Percentiles rank a stretch among this genome's conserved stretches.
Conservation (phyloP, 2,113 vertebrate genomes). For the Pleuronectes platessa region DNA sequence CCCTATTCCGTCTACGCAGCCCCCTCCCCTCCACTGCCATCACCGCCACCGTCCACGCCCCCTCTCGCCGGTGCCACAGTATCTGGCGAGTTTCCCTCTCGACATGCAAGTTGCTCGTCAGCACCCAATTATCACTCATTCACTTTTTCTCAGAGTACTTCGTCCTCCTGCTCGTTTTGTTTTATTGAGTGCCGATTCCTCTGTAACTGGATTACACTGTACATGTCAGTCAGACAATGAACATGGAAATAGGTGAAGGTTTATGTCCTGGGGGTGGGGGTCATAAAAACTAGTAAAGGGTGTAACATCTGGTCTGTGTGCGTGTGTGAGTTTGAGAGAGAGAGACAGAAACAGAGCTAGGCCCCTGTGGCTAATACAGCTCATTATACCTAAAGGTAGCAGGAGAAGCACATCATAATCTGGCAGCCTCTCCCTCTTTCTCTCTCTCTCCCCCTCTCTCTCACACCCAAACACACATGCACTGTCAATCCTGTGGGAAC, state of each 20-base stretch:
- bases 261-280: neutral
- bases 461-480: constrained; percentile 9
- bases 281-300: constrained; percentile 22
- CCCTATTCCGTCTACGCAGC: neutral
- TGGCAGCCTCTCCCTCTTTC: neutral
- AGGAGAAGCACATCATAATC: constrained; percentile 31
- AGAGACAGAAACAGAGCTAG: constrained; percentile 2
- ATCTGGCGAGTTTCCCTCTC: constrained; percentile 37
- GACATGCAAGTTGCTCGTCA: constrained; percentile 53
- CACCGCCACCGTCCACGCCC: neutral
- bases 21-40: too few relatives aligned
- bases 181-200: constrained; percentile 11
- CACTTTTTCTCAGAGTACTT: constrained; percentile 31
- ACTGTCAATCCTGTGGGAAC: constrained; percentile 50
- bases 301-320: constrained; percentile 35
- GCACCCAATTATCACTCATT: constrained; percentile 73
- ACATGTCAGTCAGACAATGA: constrained; percentile 31
- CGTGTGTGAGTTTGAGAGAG: neutral
- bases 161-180: constrained; percentile 26
- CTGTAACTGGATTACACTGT: constrained; percentile 8
- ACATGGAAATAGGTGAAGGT: neutral
- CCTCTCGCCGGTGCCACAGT: constrained; percentile 7
- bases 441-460: neutral
- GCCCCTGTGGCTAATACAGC: constrained; percentile 46
- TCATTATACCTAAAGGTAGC: constrained; percentile 61